A percentile compares a stretch with the other conserved stretches of the same genome.
These are phyloP conservation scores for Montifringilla adamsi DNA, from an alignment of 2,113 vertebrate genomes.

Conservation along the genomic window DNA sequence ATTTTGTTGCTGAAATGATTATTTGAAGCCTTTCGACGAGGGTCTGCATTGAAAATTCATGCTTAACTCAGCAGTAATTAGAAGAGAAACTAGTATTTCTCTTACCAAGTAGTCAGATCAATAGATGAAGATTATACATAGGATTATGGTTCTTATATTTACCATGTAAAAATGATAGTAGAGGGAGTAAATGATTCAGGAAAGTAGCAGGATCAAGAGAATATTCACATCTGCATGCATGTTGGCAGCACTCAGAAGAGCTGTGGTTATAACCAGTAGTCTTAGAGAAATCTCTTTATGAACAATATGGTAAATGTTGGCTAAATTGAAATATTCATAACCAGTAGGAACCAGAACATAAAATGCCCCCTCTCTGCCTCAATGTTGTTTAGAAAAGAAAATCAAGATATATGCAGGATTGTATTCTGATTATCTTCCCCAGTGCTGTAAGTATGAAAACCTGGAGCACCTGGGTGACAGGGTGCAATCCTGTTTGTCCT, in stretches of 20 bases:
- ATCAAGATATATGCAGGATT: background rate
- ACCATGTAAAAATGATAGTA: background rate
- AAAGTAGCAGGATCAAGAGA: background rate
- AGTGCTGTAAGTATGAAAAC: background rate
- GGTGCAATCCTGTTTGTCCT: accelerated
- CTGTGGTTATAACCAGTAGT: background rate
- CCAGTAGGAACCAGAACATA: background rate
- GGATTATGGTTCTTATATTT: background rate
- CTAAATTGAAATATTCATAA: background rate
- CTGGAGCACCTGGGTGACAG: background rate
- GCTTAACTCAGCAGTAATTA: background rate
- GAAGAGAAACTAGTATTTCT: background rate
- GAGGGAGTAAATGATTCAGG: background rate
- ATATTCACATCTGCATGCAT: background rate
- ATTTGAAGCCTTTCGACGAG: background rate
- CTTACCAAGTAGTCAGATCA: background rate
- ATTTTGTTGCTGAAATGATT: background rate
- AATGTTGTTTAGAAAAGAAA: background rate
- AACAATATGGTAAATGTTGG: background rate
- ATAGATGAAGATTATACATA: background rate
- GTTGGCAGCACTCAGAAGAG: background rate
- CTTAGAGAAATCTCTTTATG: background rate
- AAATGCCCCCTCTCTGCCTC: background rate
- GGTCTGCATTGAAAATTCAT: background rate
- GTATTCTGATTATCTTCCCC: background rate